Percentiles rank a stretch among this genome's conserved stretches.
Conservation (phyloP, 1,140 invertebrate genomes). For the Sweltsa coloradensis region DNA sequence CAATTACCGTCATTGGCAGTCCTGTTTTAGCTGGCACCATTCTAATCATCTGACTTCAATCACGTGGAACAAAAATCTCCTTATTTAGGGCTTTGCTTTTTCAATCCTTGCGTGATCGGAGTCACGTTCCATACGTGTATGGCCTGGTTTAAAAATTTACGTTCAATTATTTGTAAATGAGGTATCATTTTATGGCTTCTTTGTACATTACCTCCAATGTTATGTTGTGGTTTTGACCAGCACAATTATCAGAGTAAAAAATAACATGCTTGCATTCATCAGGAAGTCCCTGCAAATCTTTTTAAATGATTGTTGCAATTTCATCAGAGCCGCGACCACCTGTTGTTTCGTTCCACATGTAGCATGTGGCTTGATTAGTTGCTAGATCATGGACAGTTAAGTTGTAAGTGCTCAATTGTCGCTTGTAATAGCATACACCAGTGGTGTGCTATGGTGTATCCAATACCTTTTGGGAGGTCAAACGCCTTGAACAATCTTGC, state of each 20-base stretch:
- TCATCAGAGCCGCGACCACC: slow-evolving; percentile 12
- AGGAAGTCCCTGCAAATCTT: not conserved
- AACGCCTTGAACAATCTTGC: too few relatives aligned
- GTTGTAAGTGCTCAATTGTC: slow-evolving; percentile 16
- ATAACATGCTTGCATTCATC: slow-evolving; percentile 4
- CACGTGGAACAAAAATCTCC: too few relatives aligned
- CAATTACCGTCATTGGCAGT: too few relatives aligned
- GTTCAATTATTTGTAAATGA: slow-evolving; percentile 2
- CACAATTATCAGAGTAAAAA: slow-evolving; percentile 14
- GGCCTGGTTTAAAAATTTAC: slow-evolving; percentile 3
- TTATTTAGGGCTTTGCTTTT: slow-evolving; percentile 3
- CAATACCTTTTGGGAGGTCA: too few relatives aligned
- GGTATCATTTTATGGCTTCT: not conserved
- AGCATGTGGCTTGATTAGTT: slow-evolving; percentile 11
- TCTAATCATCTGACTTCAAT: too few relatives aligned
- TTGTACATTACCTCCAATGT: slow-evolving; percentile 5
- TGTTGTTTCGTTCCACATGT: slow-evolving; percentile 11
- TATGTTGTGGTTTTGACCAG: slow-evolving; percentile 14
- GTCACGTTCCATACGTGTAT: slow-evolving; percentile 7
- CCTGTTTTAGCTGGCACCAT: too few relatives aligned
- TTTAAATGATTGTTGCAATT: slow-evolving; percentile 10
- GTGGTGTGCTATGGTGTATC: too few relatives aligned
- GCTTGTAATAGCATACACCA: slow-evolving; percentile 12
- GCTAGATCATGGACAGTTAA: slow-evolving; percentile 14
- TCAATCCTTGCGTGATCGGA: slow-evolving; percentile 3